These are phyloP conservation scores for Meganola albula DNA, from an alignment of 2,888 invertebrate genomes.

Conservation along the genomic window DNA sequence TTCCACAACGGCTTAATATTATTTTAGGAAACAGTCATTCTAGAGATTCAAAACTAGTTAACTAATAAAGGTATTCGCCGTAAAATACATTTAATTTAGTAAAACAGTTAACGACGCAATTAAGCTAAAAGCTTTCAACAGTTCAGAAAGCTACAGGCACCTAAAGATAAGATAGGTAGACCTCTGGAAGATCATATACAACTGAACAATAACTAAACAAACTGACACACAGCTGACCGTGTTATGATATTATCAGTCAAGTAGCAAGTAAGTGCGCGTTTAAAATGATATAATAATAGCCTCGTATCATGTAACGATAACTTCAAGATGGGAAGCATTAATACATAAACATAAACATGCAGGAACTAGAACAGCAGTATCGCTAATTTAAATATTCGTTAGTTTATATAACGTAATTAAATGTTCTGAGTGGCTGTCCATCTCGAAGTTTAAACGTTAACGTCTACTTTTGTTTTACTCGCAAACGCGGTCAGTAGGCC, in stretches of 20 bases:
- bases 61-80: no score
- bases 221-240: no score
- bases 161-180: no score
- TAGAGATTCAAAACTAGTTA: no score
- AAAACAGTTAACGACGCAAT: no score
- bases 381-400: neutral
- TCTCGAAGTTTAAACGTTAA: conserved; percentile 32
- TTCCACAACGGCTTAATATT: no score
- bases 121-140: no score
- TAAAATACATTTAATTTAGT: no score
- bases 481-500: conserved; percentile 69
- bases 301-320: conserved; percentile 1
- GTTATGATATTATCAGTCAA: neutral
- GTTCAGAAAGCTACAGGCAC: no score
- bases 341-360: neutral
- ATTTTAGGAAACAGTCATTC: no score
- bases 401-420: conserved; percentile 22
- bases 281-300: conserved; percentile 7
- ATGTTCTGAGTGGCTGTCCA: conserved; percentile 23
- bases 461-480: conserved; percentile 50
- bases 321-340: neutral
- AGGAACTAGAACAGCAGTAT: neutral
- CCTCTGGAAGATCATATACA: no score
- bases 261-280: conserved; percentile 2
- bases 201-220: no score